Conservation (phyloP, 2,888 invertebrate genomes). For the Paralinhomoeus sp. region DNA sequence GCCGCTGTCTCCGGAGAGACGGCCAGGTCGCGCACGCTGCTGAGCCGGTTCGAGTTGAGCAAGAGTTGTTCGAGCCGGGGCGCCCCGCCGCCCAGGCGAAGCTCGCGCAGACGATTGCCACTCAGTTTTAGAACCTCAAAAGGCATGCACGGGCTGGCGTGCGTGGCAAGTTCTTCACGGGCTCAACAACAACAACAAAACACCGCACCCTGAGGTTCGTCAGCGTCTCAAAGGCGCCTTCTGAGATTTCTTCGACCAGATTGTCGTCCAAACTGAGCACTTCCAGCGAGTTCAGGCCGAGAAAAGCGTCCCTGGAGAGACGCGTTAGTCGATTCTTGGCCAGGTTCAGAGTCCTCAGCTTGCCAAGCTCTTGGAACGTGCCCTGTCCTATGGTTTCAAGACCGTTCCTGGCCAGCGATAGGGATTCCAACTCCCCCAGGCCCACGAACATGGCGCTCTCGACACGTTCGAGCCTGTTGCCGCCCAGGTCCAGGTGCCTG, state of each 20-base stretch:
- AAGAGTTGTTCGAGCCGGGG: conserved; percentile 15
- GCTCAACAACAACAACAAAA: too few relatives aligned
- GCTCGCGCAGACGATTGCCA: conserved; percentile 17
- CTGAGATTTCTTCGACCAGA: neutral
- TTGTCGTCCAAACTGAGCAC: conserved; percentile 18
- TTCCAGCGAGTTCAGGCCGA: neutral
- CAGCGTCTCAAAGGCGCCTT: neutral
- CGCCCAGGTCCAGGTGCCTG: conserved; percentile 4
- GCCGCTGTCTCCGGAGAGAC: neutral
- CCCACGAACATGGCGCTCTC: conserved; percentile 11
- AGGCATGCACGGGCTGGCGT: too few relatives aligned
- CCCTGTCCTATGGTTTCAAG: conserved; percentile 16
- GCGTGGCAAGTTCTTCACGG: too few relatives aligned
- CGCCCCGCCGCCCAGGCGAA: conserved; percentile 6
- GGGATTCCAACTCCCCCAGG: conserved; percentile 18
- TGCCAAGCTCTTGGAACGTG: neutral
- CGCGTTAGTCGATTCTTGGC: conserved; percentile 25
- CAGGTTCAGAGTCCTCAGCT: conserved; percentile 14
- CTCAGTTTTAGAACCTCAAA: conserved; percentile 18
- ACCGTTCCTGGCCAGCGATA: conserved; percentile 26
- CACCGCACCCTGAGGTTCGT: neutral
- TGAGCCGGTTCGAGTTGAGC: conserved; percentile 19
- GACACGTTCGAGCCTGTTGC: neutral
- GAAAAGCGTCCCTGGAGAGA: conserved; percentile 8
- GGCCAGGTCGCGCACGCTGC: neutral